Base-by-base conservation (phyloP, 2,797 vertebrate genomes). In the Chloroceryle inda region DNA sequence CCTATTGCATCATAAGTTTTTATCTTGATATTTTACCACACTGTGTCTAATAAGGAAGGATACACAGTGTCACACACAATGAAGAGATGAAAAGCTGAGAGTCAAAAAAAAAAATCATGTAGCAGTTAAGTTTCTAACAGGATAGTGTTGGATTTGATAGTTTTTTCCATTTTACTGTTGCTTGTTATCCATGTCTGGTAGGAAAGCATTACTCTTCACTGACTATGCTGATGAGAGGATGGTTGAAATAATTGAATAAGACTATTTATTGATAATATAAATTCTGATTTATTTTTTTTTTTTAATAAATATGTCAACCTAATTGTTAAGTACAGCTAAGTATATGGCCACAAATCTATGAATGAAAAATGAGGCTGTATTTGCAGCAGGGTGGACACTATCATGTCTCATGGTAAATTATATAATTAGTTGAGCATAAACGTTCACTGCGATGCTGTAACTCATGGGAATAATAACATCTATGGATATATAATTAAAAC, bases 131-230 rank as follows among this genome's bases (percentile, higher is more conserved):
- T 66, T 91, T 81, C 47, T 47, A 58, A 3, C 6, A 42, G 15
- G 5, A 45, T 14, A 1, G 3, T 19, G 7, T 17, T 6, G 5
- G 6, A 71, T 58, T 76, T 75, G 1, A 10, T 21, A 2, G 10
- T 33, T 61, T 66, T 69, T 42, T 52, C 4, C 6, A 17, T 23
- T 92, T 72, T 83, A 8, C 4, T 66, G 10, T 63, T 81, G 10
- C 71, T 79, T 58, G 4, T 50, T 85, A 23, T 12, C 7, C 26
- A 4, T n/a, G 8, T 52, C 35, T 71, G 23, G 9, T 50, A 50
- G 26, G 7, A 59, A 81, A 78, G 0, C 14, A 26, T 47, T 71
- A 38, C 0, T 77, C 15, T 17, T 85, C 14, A 27, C 11, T 64
- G 31, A 72, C 5, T 33, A n/a, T 58, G 10, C 11, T 38, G 20